Base-by-base conservation (phyloP, 1,140 invertebrate genomes). In the Drosophila oshimai region DNA sequence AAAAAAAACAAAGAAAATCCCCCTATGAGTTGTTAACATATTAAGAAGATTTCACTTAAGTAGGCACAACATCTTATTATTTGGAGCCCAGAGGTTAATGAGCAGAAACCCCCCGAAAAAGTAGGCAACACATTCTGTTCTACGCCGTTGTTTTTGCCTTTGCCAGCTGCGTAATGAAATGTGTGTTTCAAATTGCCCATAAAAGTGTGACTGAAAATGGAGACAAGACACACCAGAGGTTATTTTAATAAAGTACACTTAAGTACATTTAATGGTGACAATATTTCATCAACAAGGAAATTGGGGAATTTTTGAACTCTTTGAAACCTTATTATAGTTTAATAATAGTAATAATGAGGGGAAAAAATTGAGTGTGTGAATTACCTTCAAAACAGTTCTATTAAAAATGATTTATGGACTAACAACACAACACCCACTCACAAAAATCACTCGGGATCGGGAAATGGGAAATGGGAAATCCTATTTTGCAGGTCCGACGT, bases 1-100 rank as follows among this genome's bases (percentile, higher is more conserved):
- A 39, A 51, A 47, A 47, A 20, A 28, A 17, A 22, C 9, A 20
- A 20, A 33, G 12, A 22, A 50, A 62, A 74, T 42, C 34, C 70
- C 64, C 79, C 53, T 46, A 84, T 71, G 79, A 83, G 79, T 83
- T 83, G 79, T 84, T 84, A 83, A 83, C 79, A 83, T 84, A 83
- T 84, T 83, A 84, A 67, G 79, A 54, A 74, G 74, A 84, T 84
- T 83, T 79, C 70, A 83, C 79, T 83, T 79, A 84, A 84, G 58
- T 69, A 70, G 57, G 34, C 24, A 49, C 57, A 36, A 57, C 60
- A 81, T 68, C 61, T 61, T 55, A 22, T 12, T 41, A 58, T 20
- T 6, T 10, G 20, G 18, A 46, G 37, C 58, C 46, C 47, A 54
- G 45, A 68, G 67, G 75, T 80, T 79, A 79, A 79, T 79, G 76